Evolutionary conservation across 2,888 invertebrate genomes (phyloP), one percentile per base, ranked within the genome.

Genomic region (Epinotia bilunana): DNA sequence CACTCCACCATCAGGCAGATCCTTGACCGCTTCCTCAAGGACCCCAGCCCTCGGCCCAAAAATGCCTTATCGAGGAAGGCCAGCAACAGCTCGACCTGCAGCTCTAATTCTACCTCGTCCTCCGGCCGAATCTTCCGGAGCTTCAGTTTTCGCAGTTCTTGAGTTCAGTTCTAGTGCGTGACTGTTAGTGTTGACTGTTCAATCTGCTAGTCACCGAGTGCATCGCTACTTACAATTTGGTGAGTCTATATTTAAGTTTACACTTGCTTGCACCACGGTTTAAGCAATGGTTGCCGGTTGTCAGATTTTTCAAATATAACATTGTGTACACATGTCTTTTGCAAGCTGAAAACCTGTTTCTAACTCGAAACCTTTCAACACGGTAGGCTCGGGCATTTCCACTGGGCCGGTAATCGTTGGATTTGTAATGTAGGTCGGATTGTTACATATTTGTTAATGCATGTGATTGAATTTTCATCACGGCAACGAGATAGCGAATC

Each of bases 1-100:
- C 96, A 96, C 88, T 96, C 95, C 76, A 95, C 95, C 62, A 96
- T 96, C 82, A 94, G 96, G 76, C 96, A 96, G 87, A 94, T 96
- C 81, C 87, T 96, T 80, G 96, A 96, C 82, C 94, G 95, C 74
- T 86, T 96, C 75, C 88, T 96, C 80, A 95, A 94, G 72, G 93
- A 94, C 57, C 78, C 83, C n/a, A 87, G 80, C 77, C 79, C 80
- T 78, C 80, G 80, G 65, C 80, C 79, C n/a, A 88, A 86, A 78
- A 86, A 86, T 82, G 86, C 79, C 0, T 80, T 91, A 11, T 87
- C 88, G 12, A 87, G 91, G 63, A 89, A 90, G 76, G 82, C 82
- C 62, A 87, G 87, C 74, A 83, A 83, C 71, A 85, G 83, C 77
- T 88, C 86, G 49, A 84, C 84, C 2, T 90, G 90, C 58, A 73